A percentile compares a stretch with the other conserved stretches of the same genome.
phyloP scores from a whole-genome alignment of 1,140 invertebrate genomes.

The Macrobrachium nipponense region DNA sequence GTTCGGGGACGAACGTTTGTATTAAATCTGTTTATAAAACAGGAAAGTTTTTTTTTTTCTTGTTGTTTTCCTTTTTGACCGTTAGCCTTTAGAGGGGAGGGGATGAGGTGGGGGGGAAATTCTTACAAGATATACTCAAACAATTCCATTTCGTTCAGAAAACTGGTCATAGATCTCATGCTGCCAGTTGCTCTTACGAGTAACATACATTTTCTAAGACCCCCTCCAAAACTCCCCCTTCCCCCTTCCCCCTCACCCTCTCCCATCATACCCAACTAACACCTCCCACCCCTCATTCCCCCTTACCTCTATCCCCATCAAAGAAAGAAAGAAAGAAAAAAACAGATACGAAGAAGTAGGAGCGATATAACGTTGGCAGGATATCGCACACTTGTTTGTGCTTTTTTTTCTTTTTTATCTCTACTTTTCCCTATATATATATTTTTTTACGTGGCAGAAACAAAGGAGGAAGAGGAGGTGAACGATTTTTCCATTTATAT shows the following conservation, averaged over 20 bases:
- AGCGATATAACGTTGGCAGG: not conserved
- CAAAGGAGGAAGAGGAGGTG: too few species aligned
- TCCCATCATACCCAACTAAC: not conserved
- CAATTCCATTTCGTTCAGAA: slow-evolving; percentile 64
- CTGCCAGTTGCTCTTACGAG: slow-evolving; percentile 63
- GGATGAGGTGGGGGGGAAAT: slow-evolving; percentile 34
- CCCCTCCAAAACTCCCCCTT: slow-evolving; percentile 14
- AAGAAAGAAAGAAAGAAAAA: slow-evolving; percentile 26
- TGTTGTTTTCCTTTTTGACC: not conserved
- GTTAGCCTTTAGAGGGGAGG: slow-evolving; percentile 16
- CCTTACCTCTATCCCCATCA: not conserved
- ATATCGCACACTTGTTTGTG: too few species aligned
- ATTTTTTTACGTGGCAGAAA: too few species aligned
- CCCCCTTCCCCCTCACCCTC: slow-evolving; percentile 3
- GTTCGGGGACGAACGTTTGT: too few species aligned
- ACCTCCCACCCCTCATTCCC: slow-evolving; percentile 2
- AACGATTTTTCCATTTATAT: too few species aligned
- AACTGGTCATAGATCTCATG: slow-evolving; percentile 62
- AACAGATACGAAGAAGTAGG: slow-evolving; percentile 4
- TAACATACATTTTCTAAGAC: slow-evolving; percentile 59
- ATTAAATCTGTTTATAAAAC: too few species aligned
- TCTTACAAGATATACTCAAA: slow-evolving; percentile 57
- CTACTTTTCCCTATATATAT: too few species aligned
- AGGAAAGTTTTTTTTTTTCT: too few species aligned
- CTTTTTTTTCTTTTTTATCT: too few species aligned